These are phyloP conservation scores for Mythimna impura DNA, from an alignment of 2,888 invertebrate species.

Conservation along the genomic window DNA sequence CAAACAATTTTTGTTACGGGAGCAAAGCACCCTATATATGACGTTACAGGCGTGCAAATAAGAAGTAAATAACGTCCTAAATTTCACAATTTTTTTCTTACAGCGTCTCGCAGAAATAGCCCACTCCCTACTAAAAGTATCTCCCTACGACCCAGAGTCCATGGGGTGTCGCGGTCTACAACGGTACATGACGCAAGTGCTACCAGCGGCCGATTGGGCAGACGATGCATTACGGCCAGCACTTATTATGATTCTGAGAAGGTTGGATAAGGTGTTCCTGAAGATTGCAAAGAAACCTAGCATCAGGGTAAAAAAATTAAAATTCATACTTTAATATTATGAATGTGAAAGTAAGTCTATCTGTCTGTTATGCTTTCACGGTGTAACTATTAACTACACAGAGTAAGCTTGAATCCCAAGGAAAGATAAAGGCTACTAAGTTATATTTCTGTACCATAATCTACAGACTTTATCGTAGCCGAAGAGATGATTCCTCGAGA, in stretches of 20 bases:
- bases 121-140: conserved; percentile 98
- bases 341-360: too few species aligned
- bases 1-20: too few species aligned
- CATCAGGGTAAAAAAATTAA: conserved; percentile 91
- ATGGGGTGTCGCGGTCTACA: conserved; percentile 98
- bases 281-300: conserved; percentile 99
- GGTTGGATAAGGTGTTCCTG: conserved; percentile 98
- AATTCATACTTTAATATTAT: background rate
- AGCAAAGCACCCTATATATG: too few species aligned
- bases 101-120: conserved; percentile 99
- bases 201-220: conserved; percentile 99
- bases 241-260: conserved; percentile 96
- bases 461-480: too few species aligned
- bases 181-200: conserved; percentile 97
- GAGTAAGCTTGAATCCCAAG: too few species aligned
- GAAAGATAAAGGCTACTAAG: too few species aligned
- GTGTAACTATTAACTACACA: too few species aligned
- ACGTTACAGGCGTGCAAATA: too few species aligned
- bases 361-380: too few species aligned
- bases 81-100: background rate
- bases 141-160: conserved; percentile 99
- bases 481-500: too few species aligned
- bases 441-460: too few species aligned
- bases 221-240: conserved; percentile 97
- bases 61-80: background rate